A percentile compares a stretch with the other conserved stretches of the same genome.
These are phyloP conservation scores for Rattus rattus DNA, from an alignment of 2,113 vertebrate genomes.

Conservation along the genomic window DNA sequence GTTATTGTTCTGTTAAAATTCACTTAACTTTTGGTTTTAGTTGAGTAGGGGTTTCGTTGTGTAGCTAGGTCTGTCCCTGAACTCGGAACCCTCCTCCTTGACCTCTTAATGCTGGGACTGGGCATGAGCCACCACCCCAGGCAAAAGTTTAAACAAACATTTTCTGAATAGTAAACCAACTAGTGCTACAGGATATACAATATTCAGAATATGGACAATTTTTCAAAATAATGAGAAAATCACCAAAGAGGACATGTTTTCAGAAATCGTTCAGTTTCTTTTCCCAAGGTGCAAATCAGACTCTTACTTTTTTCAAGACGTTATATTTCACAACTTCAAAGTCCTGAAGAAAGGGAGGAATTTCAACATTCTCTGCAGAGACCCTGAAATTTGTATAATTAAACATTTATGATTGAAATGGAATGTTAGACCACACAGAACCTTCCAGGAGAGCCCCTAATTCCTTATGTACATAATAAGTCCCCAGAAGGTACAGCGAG, in stretches of 20 bases:
- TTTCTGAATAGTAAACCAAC: background rate
- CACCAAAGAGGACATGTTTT: slow-evolving; percentile 18
- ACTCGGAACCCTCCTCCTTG: background rate
- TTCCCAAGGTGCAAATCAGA: slow-evolving; percentile 34
- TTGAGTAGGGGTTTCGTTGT: background rate
- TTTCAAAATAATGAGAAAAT: slow-evolving; percentile 58
- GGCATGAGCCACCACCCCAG: too few relatives aligned
- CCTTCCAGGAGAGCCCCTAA: background rate
- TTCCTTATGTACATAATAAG: background rate
- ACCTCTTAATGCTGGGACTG: background rate
- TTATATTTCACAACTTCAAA: slow-evolving; percentile 92
- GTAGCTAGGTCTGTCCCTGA: background rate
- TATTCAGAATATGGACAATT: slow-evolving; percentile 9
- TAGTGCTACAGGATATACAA: background rate
- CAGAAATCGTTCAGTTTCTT: background rate
- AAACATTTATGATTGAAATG: slow-evolving; percentile 57
- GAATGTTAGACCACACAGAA: background rate
- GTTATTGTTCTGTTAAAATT: background rate
- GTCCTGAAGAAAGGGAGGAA: slow-evolving; percentile 82
- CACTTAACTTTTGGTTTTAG: background rate
- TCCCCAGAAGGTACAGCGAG: too few relatives aligned
- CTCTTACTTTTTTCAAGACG: slow-evolving; percentile 88
- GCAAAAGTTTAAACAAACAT: background rate
- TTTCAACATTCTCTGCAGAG: slow-evolving; percentile 78
- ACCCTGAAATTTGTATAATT: slow-evolving; percentile 83